Percentiles rank a stretch among this genome's conserved stretches.
phyloP scores from a whole-genome alignment of 2,113 vertebrate species.

The Lanius ludovicianus region DNA sequence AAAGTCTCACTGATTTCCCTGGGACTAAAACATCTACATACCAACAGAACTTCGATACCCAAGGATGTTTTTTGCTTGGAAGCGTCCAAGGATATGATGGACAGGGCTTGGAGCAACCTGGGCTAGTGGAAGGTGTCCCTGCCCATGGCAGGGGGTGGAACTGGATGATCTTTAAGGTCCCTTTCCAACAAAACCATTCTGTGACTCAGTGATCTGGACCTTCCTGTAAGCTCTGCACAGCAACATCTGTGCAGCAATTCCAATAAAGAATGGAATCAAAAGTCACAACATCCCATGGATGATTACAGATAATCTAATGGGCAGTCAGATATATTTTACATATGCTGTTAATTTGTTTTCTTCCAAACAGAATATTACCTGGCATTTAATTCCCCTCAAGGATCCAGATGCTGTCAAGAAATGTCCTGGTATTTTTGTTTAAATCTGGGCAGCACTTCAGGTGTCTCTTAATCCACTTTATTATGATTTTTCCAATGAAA shows the following conservation, averaged over 20 bases:
- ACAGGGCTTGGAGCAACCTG: not conserved
- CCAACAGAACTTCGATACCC: not conserved
- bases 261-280: not conserved
- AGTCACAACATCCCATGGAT: not conserved
- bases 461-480: constrained; percentile 13
- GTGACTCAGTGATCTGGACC: not conserved
- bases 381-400: constrained; percentile 34
- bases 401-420: constrained; percentile 20
- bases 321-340: constrained; percentile 11
- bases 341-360: constrained; percentile 19
- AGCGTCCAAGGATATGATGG: not conserved
- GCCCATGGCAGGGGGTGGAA: not conserved
- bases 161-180: not conserved
- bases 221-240: not conserved
- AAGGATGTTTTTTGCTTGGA: not conserved
- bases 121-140: not conserved
- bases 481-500: not conserved
- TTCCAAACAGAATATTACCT: constrained; percentile 14
- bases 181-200: not conserved
- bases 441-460: not conserved
- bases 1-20: not conserved
- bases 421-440: not conserved
- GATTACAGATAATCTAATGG: not conserved
- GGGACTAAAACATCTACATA: not conserved
- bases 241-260: rapidly evolving